These are phyloP conservation scores for Chlorops oryzae DNA, from an alignment of 1,140 invertebrate genomes.

Conservation along the genomic window DNA sequence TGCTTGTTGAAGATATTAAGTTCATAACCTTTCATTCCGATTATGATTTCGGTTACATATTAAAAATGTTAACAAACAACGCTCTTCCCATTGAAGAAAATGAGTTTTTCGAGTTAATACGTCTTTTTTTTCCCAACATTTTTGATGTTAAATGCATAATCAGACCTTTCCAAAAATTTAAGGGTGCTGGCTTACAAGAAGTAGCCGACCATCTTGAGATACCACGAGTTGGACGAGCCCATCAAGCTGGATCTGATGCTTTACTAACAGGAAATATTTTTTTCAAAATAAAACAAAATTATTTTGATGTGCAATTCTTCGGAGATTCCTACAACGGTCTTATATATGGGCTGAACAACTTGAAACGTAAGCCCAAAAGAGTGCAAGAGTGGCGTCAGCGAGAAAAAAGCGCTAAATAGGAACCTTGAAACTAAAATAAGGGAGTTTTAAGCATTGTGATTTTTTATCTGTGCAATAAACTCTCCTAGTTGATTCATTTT, in stretches of 20 bases:
- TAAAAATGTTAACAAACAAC: constrained; percentile 82
- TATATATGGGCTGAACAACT: no score
- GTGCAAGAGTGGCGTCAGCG: no score
- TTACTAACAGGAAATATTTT: no score
- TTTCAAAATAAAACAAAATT: no score
- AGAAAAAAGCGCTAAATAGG: no score
- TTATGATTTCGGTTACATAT: constrained; percentile 93
- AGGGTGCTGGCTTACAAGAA: constrained; percentile 91
- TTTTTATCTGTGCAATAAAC: no score
- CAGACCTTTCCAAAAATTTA: constrained; percentile 93
- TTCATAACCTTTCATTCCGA: constrained; percentile 94
- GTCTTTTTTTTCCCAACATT: constrained; percentile 86
- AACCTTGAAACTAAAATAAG: no score
- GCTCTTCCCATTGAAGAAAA: constrained; percentile 81
- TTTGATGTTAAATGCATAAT: constrained; percentile 97
- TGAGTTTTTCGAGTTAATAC: constrained; percentile 85
- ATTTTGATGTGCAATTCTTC: no score
- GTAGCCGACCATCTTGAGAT: constrained; percentile 81
- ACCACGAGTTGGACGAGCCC: constrained; percentile 82
- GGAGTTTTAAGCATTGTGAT: no score
- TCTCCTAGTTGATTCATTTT: no score
- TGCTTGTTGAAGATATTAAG: constrained; percentile 86
- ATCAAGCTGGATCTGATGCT: constrained; percentile 96
- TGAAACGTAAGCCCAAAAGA: no score
- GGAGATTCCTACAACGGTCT: no score